Evolutionary conservation across 1,140 invertebrate genomes (phyloP).

Genomic region (Samia ricini): DNA sequence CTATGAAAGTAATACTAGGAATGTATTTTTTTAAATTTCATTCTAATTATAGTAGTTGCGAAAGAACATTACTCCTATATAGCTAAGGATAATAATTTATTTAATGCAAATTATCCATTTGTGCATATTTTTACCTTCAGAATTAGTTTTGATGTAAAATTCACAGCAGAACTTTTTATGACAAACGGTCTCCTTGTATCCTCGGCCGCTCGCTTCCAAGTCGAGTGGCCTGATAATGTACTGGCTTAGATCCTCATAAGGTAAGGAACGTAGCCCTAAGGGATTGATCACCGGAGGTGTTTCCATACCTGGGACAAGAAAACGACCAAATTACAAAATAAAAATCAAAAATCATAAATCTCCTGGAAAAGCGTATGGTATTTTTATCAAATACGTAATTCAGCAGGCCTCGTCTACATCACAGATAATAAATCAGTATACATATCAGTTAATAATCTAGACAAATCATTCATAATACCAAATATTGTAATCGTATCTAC

Average conservation of each 20-base stretch:
- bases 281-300: slow-evolving; percentile 9
- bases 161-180: slow-evolving; percentile 52
- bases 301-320: neutral
- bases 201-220: slow-evolving; percentile 24
- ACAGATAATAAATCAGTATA: neutral
- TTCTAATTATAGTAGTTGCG: no score
- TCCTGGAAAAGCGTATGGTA: no score
- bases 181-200: slow-evolving; percentile 44
- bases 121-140: slow-evolving; percentile 36
- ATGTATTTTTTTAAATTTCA: no score
- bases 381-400: neutral
- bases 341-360: neutral
- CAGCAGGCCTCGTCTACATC: neutral
- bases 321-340: neutral
- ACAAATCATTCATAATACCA: neutral
- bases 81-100: no score
- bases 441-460: neutral
- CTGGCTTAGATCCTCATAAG: slow-evolving; percentile 36
- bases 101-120: no score
- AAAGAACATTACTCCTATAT: no score
- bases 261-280: slow-evolving; percentile 1
- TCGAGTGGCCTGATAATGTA: slow-evolving; percentile 43
- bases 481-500: neutral
- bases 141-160: slow-evolving; percentile 46
- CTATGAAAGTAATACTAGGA: no score